Conservation (phyloP, 2,888 invertebrate genomes). For the Cyclophora punctaria region DNA sequence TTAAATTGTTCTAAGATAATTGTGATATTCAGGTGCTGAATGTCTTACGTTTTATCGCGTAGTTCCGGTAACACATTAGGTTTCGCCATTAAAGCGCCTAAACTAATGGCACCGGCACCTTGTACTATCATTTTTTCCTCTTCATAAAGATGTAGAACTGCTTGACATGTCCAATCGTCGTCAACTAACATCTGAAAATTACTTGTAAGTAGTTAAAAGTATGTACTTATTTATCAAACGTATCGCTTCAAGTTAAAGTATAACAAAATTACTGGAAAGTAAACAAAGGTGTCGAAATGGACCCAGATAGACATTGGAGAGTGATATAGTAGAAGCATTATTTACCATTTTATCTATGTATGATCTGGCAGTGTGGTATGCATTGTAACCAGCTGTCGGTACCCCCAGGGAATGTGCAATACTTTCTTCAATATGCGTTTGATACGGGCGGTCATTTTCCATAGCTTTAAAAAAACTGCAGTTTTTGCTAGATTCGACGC, state of each 20-base stretch:
- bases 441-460: slow-evolving; percentile 34
- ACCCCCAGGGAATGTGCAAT: slow-evolving; percentile 33
- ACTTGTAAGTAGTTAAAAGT: neutral
- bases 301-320: neutral
- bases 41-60: slow-evolving; percentile 34
- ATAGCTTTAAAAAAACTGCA: slow-evolving; percentile 44
- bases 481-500: slow-evolving; percentile 35
- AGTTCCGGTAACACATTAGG: slow-evolving; percentile 39
- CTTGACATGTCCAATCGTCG: slow-evolving; percentile 84
- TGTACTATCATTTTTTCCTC: slow-evolving; percentile 88
- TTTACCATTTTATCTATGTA: slow-evolving; percentile 44
- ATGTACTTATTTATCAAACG: neutral
- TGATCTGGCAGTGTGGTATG: slow-evolving; percentile 41
- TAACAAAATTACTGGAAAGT: neutral
- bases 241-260: neutral
- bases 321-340: neutral
- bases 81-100: slow-evolving; percentile 84
- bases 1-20: too few relatives aligned
- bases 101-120: slow-evolving; percentile 86
- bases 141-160: slow-evolving; percentile 82
- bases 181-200: slow-evolving; percentile 76
- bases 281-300: neutral
- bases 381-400: slow-evolving; percentile 39
- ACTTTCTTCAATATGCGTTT: slow-evolving; percentile 19
- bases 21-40: too few relatives aligned